Percentiles rank a stretch among this genome's conserved stretches.
phyloP scores from a whole-genome alignment of 2,797 vertebrate species.

The Hippopotamyrus pictus region DNA sequence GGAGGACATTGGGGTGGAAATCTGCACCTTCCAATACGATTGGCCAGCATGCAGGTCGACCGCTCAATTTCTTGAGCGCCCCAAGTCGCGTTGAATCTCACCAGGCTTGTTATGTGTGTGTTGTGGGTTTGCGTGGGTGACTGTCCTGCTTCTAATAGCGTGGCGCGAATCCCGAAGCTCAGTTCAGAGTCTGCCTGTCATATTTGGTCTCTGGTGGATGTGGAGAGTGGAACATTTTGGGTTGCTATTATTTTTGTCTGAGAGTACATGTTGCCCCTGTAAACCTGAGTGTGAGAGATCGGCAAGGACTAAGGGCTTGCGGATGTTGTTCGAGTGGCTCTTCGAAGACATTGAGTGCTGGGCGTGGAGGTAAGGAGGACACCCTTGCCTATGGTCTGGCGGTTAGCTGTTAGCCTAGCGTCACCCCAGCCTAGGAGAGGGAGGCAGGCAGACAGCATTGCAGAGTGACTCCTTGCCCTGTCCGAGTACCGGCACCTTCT shows the following conservation, averaged over 20 bases:
- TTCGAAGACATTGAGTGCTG: not conserved
- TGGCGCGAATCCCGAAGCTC: not conserved
- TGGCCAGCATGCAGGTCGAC: not conserved
- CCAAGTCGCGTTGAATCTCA: constrained; percentile 3
- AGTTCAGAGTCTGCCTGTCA: not conserved
- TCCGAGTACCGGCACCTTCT: constrained; percentile 20
- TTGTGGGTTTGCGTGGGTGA: not conserved
- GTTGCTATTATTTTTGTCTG: not conserved
- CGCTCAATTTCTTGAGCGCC: not conserved
- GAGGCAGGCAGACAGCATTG: constrained; percentile 6
- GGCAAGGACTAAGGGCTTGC: not conserved
- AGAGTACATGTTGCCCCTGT: not conserved
- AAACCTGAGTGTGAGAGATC: not conserved
- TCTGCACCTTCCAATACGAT: not conserved
- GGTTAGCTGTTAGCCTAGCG: not conserved
- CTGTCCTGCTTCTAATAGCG: not conserved
- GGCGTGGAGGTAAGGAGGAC: not conserved
- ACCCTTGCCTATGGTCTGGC: not conserved
- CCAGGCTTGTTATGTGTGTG: constrained; percentile 32
- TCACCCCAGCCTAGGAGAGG: constrained; percentile 4
- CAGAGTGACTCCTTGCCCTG: constrained; percentile 14
- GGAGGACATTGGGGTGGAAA: not conserved
- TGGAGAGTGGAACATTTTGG: not conserved
- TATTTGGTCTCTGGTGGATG: not conserved
- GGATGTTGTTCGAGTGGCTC: not conserved